Base-by-base conservation (phyloP, 2,113 vertebrate species). In the Rhinogobius similis region DNA sequence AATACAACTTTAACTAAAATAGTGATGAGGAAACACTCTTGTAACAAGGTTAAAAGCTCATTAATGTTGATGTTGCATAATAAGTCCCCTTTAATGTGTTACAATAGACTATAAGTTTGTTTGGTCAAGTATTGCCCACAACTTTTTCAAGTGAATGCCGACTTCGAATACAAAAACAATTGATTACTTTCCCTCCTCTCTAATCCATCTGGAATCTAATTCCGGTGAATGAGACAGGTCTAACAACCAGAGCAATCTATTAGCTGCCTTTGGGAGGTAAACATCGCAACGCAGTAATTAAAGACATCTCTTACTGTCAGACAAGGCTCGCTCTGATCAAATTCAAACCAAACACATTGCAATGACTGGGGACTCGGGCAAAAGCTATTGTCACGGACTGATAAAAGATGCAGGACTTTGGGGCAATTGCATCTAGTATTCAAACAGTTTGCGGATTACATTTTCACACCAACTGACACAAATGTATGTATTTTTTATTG, bases 261-360 rank as follows among this genome's bases (percentile, higher is more conserved):
- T 64, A 59, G 18, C 67, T 44, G 72, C 79, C 75, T 68, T 20
- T 0, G 61, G 70, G 69, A 70, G 52, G 48, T 50, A 64, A 72
- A 83, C 53, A 76, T 18, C 68, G 63, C 72, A 65, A 62, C 23
- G 41, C 52, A 29, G 29, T 78, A 68, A 87, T 82, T 79, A 52
- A 79, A 84, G 62, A 70, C 58, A 76, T 80, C 50, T 76, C 68
- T 83, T 69, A 73, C 20, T 23, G 32, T 41, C 32, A 52, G 71
- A 77, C 70, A 62, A 70, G 44, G 16, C 68, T 66, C 10, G 32
- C 53, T 44, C 59, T 68, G 71, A 84, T 85, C 38, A 27, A 32
- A 79, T 85, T 75, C 73, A 67, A 75, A 73, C 50, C 36, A 70
- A 61, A 61, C 65, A 76, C 69, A 81, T 83, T 81, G 68, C 9